Percentiles rank a stretch among this genome's conserved stretches.
Conservation (phyloP, 2,797 vertebrate species). For the Silurus aristotelis region DNA sequence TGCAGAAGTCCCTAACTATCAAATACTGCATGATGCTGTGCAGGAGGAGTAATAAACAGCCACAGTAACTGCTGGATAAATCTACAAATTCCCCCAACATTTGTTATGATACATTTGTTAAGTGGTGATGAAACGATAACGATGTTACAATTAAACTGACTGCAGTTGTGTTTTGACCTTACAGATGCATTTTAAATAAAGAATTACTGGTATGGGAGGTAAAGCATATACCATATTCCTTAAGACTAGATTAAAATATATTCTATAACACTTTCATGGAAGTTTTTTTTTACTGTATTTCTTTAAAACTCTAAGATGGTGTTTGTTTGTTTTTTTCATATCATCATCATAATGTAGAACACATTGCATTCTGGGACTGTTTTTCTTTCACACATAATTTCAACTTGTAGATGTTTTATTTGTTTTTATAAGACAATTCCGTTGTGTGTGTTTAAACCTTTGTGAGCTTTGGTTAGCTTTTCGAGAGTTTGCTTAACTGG, state of each 20-base stretch:
- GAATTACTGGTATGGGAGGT: constrained; percentile 14
- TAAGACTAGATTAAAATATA: neutral
- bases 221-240: neutral
- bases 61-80: neutral
- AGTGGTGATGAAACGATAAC: constrained; percentile 14
- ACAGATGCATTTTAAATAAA: constrained; percentile 9
- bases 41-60: neutral
- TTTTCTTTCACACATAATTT: no score
- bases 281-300: no score
- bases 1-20: constrained; percentile 11
- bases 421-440: no score
- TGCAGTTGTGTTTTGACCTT: constrained; percentile 5
- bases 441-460: no score
- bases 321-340: no score
- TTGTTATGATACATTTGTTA: constrained; percentile 2
- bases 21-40: constrained; percentile 2
- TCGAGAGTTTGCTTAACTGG: no score
- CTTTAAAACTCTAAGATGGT: no score
- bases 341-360: no score
- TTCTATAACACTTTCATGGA: no score
- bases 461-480: no score
- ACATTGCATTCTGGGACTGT: no score
- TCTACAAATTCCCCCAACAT: neutral
- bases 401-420: no score
- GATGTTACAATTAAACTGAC: constrained; percentile 16